phyloP scores from a whole-genome alignment of 2,888 invertebrate species.

The Luperina nickerlii region DNA sequence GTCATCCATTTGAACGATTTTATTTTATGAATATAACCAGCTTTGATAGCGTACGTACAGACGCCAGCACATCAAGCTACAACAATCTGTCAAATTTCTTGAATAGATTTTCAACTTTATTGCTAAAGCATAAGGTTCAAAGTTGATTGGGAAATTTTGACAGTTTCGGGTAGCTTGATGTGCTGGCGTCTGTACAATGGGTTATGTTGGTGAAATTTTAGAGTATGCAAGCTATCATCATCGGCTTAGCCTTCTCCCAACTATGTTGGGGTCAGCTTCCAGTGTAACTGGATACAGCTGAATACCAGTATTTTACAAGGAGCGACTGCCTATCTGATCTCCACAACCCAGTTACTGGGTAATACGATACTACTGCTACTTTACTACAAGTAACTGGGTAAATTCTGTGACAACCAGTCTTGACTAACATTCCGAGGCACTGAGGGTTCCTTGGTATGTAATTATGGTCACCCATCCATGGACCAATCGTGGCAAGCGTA shows the following conservation, averaged over 20 bases:
- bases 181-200: no score
- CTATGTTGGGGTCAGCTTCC: not conserved
- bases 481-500: not conserved
- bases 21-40: not conserved
- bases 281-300: not conserved
- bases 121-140: no score
- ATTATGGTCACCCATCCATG: not conserved
- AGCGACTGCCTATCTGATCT: not conserved
- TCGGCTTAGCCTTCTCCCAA: not conserved
- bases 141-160: no score
- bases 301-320: not conserved
- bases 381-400: no score
- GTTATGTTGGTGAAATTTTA: not conserved
- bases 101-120: no score
- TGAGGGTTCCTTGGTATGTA: not conserved
- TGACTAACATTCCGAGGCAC: not conserved
- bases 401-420: no score
- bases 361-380: not conserved
- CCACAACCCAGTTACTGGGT: not conserved
- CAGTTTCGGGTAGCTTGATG: no score
- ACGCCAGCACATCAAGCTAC: no score
- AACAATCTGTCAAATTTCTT: no score
- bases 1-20: conserved; percentile 8
- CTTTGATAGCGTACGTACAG: not conserved
- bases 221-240: not conserved